A percentile compares a stretch with the other conserved stretches of the same genome.
These are phyloP conservation scores for Drosophila melanocephala DNA, from an alignment of 2,888 invertebrate genomes.

Conservation along the genomic window DNA sequence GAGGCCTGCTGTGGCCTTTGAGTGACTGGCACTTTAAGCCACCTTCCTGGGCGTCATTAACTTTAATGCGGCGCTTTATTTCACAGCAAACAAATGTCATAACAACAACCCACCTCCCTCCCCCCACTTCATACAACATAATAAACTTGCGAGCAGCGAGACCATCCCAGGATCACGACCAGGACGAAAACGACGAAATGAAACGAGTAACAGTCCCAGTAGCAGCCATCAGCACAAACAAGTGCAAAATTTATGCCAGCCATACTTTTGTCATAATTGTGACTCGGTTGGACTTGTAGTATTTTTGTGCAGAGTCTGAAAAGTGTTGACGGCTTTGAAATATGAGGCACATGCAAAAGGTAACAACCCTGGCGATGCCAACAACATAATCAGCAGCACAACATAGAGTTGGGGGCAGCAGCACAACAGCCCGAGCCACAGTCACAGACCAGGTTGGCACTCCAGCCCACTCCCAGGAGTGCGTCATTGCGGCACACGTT, in stretches of 20 bases:
- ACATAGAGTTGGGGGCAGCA: background rate
- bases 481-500: conserved; percentile 55
- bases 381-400: conserved; percentile 57
- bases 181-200: conserved; percentile 4
- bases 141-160: conserved; percentile 6
- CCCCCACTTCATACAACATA: background rate
- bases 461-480: conserved; percentile 28
- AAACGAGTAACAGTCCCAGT: conserved; percentile 17
- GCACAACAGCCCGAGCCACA: background rate
- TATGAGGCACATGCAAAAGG: conserved; percentile 72
- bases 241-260: conserved; percentile 78
- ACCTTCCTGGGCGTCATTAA: conserved; percentile 80
- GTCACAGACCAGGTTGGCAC: background rate
- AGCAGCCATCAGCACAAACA: conserved; percentile 50
- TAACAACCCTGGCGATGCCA: conserved; percentile 58
- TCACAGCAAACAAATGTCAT: conserved; percentile 80
- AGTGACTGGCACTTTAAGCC: conserved; percentile 78
- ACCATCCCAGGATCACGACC: conserved; percentile 1
- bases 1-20: conserved; percentile 45
- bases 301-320: conserved; percentile 46
- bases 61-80: conserved; percentile 80
- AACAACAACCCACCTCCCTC: conserved; percentile 55
- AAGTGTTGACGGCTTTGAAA: conserved; percentile 81
- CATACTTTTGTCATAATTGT: conserved; percentile 80
- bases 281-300: conserved; percentile 69